A percentile compares a stretch with the other conserved stretches of the same genome.
Conservation (phyloP, 2,797 vertebrate species). For the Manis pentadactyla region DNA sequence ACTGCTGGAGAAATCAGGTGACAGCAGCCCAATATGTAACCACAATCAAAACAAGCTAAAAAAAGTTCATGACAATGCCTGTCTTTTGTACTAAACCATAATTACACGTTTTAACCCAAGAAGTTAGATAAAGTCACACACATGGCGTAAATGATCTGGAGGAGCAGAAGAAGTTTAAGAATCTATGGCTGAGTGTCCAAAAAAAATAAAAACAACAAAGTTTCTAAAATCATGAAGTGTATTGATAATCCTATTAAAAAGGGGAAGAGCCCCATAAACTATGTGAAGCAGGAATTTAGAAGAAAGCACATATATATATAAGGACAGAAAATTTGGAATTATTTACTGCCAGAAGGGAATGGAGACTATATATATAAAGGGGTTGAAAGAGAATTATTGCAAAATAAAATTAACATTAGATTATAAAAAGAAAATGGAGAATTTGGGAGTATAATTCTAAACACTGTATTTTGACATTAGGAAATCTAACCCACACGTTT, state of each 20-base stretch:
- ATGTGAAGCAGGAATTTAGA: background rate
- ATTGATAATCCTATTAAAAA: background rate
- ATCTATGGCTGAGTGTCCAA: background rate
- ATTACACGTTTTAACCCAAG: slow-evolving; percentile 33
- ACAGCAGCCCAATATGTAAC: background rate
- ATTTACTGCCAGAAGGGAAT: background rate
- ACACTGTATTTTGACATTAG: background rate
- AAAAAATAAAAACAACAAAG: background rate
- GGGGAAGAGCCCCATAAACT: background rate
- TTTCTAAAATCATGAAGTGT: background rate
- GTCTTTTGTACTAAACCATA: slow-evolving; percentile 37
- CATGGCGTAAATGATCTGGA: background rate
- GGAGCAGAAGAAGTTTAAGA: background rate
- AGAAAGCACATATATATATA: background rate
- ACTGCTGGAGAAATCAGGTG: slow-evolving; percentile 37
- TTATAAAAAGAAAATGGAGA: slow-evolving; percentile 24
- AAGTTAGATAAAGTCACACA: slow-evolving; percentile 22
- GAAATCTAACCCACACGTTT: slow-evolving; percentile 10
- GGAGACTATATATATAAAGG: background rate
- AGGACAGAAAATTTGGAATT: background rate
- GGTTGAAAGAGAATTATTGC: background rate
- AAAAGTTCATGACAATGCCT: background rate
- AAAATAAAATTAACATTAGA: background rate
- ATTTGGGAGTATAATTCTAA: background rate
- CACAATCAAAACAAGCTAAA: slow-evolving; percentile 52